These are phyloP conservation scores for Gerris lacustris DNA, from an alignment of 2,888 invertebrate genomes.

Conservation along the genomic window DNA sequence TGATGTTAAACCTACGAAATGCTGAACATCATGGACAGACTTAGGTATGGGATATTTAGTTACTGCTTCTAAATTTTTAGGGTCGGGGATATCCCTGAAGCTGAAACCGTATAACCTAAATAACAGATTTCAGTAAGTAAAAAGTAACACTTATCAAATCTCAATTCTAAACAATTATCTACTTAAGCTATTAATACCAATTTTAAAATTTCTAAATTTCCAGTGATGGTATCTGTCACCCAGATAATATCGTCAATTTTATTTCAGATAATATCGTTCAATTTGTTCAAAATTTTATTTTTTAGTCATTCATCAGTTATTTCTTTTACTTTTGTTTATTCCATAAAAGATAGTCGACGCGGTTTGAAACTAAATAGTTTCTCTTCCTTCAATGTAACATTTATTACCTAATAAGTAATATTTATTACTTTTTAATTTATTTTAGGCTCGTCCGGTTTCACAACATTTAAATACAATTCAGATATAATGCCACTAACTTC, in stretches of 20 bases:
- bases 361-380: conserved; percentile 11
- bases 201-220: conserved; percentile 13
- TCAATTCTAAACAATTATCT: conserved; percentile 25
- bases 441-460: neutral
- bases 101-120: conserved; percentile 28
- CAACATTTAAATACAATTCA: neutral
- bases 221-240: neutral
- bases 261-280: too few relatives aligned
- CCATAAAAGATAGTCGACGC: conserved; percentile 11
- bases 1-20: conserved; percentile 31
- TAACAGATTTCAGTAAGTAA: conserved; percentile 27
- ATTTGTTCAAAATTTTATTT: conserved; percentile 5
- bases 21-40: conserved; percentile 26
- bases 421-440: too few relatives aligned
- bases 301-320: conserved; percentile 12
- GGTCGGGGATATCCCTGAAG: conserved; percentile 29
- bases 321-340: conserved; percentile 9
- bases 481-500: neutral
- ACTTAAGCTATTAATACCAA: conserved; percentile 4
- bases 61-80: conserved; percentile 28
- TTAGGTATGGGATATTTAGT: conserved; percentile 28
- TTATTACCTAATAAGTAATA: too few relatives aligned
- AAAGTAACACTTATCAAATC: conserved; percentile 31
- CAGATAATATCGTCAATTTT: conserved; percentile 10
- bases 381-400: neutral